phyloP scores from a whole-genome alignment of 2,888 invertebrate genomes.

The Drosophila rubida region DNA sequence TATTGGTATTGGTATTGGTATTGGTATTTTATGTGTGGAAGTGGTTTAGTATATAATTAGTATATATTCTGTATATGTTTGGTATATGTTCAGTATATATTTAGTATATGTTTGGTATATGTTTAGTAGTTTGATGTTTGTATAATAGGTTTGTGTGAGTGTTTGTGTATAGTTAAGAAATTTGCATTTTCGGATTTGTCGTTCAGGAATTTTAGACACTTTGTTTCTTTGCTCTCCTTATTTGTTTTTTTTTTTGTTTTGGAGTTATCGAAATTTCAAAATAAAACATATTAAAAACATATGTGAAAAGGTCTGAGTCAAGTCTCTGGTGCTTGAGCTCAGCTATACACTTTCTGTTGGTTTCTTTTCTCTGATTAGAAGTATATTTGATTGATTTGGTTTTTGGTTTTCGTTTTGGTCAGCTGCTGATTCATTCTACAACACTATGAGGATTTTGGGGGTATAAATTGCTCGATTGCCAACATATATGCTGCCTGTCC shows the following conservation, averaged over 20 bases:
- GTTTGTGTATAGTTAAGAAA: constrained; percentile 25
- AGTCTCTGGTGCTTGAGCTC: constrained; percentile 16
- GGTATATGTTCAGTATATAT: too few relatives aligned
- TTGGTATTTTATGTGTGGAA: too few relatives aligned
- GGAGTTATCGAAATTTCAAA: constrained; percentile 76
- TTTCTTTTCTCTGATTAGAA: neutral
- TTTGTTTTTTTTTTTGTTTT: constrained; percentile 28
- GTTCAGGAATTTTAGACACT: constrained; percentile 50
- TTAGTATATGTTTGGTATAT: constrained; percentile 1
- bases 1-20: too few relatives aligned
- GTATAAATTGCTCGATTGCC: constrained; percentile 85
- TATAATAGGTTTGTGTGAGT: neutral
- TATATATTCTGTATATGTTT: too few relatives aligned
- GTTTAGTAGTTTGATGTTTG: neutral
- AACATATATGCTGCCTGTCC: constrained; percentile 86
- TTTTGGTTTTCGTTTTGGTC: constrained; percentile 9
- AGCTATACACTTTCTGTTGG: constrained; percentile 13
- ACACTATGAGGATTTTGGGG: constrained; percentile 40
- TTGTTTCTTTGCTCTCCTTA: constrained; percentile 26
- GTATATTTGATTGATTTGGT: neutral
- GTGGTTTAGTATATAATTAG: too few relatives aligned
- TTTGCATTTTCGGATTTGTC: constrained; percentile 44
- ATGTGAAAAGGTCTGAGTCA: constrained; percentile 42
- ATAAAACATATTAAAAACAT: constrained; percentile 47
- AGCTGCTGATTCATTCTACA: constrained; percentile 67